Conservation (phyloP, 2,113 vertebrate genomes). For the Engystomops pustulosus region DNA sequence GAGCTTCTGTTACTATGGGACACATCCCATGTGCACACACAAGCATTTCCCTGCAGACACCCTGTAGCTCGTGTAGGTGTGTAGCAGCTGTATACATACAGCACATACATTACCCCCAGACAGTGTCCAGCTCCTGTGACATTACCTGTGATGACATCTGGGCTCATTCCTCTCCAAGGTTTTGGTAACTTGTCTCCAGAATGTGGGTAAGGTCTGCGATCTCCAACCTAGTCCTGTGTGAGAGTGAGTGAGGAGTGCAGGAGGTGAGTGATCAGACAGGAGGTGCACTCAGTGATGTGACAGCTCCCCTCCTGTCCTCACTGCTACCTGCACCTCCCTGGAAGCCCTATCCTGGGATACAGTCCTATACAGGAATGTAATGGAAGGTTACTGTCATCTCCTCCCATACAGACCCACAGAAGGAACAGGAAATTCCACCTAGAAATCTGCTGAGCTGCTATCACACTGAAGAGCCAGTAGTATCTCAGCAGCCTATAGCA, state of each 20-base stretch:
- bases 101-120: too few species aligned
- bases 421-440: not conserved
- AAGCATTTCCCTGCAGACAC: too few species aligned
- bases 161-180: not conserved
- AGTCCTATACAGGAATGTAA: not conserved
- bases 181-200: not conserved
- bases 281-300: too few species aligned
- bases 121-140: not conserved
- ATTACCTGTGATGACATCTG: not conserved
- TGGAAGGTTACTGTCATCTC: not conserved
- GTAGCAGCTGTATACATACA: too few species aligned
- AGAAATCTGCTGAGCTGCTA: not conserved
- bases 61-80: too few species aligned
- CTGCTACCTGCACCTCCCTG: not conserved
- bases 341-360: slow-evolving; percentile 10
- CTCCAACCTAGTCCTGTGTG: too few species aligned
- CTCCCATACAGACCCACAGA: not conserved
- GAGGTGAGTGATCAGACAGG: too few species aligned
- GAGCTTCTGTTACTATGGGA: too few species aligned
- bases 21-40: not conserved
- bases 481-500: too few species aligned
- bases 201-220: too few species aligned
- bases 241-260: too few species aligned
- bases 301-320: not conserved
- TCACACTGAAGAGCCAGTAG: not conserved